Conservation (phyloP, 2,797 vertebrate species). For the Anas flavirostris region DNA sequence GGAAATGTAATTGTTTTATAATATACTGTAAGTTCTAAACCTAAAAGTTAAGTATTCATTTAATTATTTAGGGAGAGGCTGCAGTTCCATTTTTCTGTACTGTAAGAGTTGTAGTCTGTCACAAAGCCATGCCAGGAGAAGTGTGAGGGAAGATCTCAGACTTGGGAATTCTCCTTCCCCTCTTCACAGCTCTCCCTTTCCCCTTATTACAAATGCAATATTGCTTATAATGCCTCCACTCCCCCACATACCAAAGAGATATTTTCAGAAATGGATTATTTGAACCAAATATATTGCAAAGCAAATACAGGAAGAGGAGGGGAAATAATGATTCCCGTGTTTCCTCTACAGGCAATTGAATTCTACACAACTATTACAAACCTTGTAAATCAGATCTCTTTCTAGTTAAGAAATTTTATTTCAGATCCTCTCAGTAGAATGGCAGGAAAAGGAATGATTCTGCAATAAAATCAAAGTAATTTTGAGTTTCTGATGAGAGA, state of each 20-base stretch:
- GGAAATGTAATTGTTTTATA: slow-evolving; percentile 40
- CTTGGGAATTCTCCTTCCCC: background rate
- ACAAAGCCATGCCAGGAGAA: background rate
- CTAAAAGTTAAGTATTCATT: slow-evolving; percentile 41
- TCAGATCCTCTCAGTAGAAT: background rate
- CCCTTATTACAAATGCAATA: background rate
- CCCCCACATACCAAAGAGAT: background rate
- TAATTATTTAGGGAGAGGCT: slow-evolving; percentile 24
- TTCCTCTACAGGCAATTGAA: background rate
- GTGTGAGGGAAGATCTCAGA: accelerated
- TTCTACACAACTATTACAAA: background rate
- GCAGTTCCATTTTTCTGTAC: background rate
- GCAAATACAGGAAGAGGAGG: background rate
- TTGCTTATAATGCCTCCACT: background rate
- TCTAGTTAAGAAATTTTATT: slow-evolving; percentile 14
- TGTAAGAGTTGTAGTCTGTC: background rate
- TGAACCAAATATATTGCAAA: background rate
- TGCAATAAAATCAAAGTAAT: background rate
- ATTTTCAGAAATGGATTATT: slow-evolving; percentile 8
- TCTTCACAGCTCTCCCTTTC: background rate
- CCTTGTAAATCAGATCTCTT: background rate
- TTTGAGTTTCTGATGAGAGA: background rate
- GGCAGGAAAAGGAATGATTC: background rate
- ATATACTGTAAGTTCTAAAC: slow-evolving; percentile 28
- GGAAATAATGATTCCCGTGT: background rate